Base-by-base conservation (phyloP, 1,140 invertebrate species). In the Myzus persicae region DNA sequence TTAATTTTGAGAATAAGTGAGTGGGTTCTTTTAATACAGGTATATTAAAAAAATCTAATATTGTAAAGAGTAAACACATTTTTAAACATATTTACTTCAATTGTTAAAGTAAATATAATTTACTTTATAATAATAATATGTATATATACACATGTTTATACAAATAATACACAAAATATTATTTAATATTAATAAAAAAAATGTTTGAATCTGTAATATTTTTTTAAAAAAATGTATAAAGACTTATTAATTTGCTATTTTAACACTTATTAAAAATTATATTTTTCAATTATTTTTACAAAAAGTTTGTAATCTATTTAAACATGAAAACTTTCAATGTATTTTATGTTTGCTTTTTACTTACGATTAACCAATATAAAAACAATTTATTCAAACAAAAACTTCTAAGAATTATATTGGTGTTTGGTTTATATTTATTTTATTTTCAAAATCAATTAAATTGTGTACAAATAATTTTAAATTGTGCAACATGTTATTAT, bases 381-480 rank as follows among this genome's bases (percentile, higher is more conserved):
- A 67, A 67, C 59, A n/a, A 67, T 67, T 67, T 67, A 67, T 67
- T 67, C 59, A 67, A 67, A 67, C 59, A 67, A 67, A 67, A 67
- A 67, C 59, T 67, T 67, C 59, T 14, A 14, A 67, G 59, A 67
- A 67, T 67, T 67, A 11, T 14, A 67, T 67, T 67, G 59, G 11
- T 67, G 59, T 67, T 67, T 67, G 31, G 59, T 11, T n/a, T 31
- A 14, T 67, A 67, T 67, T 67, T 67, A n/a, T 67, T 59, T 67
- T 67, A 67, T 67, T 67, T 67, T 67, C 11, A 24, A 31, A 67
- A 67, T 67, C 59, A 67, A 67, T 67, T 67, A 67, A 67, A 31
- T 31, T 67, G 59, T 67, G 11, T 67, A n/a, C 59, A 14, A 67
- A 67, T 67, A 31, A n/a, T 67, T 67, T 67, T 67, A 67, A 67